These are phyloP conservation scores for Hetaerina americana DNA, from an alignment of 1,140 invertebrate species.

Conservation along the genomic window DNA sequence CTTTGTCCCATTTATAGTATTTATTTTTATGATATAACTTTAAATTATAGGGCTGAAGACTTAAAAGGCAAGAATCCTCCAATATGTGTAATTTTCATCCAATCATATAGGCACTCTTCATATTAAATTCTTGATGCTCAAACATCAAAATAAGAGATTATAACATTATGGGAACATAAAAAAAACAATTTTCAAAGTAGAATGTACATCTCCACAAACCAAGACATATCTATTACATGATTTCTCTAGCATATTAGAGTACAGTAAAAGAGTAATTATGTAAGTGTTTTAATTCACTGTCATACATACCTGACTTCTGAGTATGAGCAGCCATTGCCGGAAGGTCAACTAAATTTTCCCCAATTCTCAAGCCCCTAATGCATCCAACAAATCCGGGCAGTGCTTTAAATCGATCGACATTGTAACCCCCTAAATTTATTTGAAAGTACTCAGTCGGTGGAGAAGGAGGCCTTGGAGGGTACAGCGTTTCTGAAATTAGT, in stretches of 20 bases:
- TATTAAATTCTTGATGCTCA: too few relatives aligned
- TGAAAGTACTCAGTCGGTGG: constrained; percentile 69
- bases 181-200: not conserved
- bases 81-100: too few relatives aligned
- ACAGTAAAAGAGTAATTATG: too few relatives aligned
- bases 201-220: not conserved
- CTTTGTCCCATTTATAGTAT: too few relatives aligned
- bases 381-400: constrained; percentile 72
- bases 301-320: constrained; percentile 47
- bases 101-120: too few relatives aligned
- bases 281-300: too few relatives aligned
- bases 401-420: constrained; percentile 52
- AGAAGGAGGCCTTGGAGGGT: constrained; percentile 66
- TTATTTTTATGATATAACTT: too few relatives aligned
- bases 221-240: constrained; percentile 18
- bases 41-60: too few relatives aligned
- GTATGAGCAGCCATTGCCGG: constrained; percentile 52
- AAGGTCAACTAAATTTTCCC: constrained; percentile 60
- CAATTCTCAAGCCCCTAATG: constrained; percentile 76
- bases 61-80: too few relatives aligned
- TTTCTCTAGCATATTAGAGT: too few relatives aligned
- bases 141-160: too few relatives aligned
- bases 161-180: too few relatives aligned
- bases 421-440: constrained; percentile 77
- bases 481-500: constrained; percentile 67